Evolutionary conservation across 2,113 vertebrate species (phyloP).

Genomic region (Orycteropus afer): DNA sequence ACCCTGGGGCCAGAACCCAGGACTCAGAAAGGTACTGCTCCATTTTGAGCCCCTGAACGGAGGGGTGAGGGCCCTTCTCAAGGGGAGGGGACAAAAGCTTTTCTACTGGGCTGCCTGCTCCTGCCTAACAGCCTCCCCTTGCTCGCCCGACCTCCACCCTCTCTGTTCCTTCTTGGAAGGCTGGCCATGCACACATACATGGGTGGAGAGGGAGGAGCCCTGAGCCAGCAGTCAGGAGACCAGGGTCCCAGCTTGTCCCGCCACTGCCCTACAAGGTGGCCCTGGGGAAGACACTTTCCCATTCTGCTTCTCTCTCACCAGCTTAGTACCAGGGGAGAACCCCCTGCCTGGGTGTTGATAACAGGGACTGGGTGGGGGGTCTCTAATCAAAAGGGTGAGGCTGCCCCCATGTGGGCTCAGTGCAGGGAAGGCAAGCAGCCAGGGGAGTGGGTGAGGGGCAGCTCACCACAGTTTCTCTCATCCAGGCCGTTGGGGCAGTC

Average conservation of each 20-base stretch:
- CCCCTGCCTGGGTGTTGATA: not conserved
- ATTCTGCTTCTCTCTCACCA: not conserved
- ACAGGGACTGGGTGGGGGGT: no score
- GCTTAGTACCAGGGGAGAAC: not conserved
- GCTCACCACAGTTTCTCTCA: constrained; percentile 95
- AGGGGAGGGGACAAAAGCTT: no score
- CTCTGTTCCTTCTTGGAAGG: not conserved
- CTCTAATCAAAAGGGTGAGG: not conserved
- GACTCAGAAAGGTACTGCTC: not conserved
- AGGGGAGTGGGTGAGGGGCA: accelerated
- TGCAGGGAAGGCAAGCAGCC: not conserved
- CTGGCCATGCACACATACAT: not conserved
- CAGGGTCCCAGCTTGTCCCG: not conserved
- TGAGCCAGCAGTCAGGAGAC: not conserved
- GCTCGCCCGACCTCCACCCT: accelerated
- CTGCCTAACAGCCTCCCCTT: accelerated
- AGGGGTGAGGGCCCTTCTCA: not conserved
- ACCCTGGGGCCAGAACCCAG: not conserved
- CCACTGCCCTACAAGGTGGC: accelerated
- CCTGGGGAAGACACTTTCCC: not conserved
- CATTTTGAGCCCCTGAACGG: not conserved
- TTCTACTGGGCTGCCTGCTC: not conserved
- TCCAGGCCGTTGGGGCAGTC: constrained; percentile 95
- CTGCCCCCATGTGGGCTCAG: not conserved
- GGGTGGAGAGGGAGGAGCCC: not conserved